Conservation (phyloP, 2,888 invertebrate species). For the Tachina lurida region DNA sequence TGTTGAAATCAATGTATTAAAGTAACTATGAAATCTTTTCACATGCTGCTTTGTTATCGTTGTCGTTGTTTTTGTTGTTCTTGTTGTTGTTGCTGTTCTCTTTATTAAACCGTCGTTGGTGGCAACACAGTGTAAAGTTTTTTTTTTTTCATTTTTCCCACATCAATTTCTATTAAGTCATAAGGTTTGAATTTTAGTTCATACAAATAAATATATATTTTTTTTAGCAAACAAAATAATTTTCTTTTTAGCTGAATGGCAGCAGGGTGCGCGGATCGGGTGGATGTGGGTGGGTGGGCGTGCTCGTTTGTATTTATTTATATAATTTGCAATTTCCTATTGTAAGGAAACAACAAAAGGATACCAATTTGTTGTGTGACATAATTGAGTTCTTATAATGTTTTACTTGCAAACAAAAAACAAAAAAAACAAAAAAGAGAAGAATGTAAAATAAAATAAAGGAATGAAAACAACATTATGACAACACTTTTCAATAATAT, state of each 20-base stretch:
- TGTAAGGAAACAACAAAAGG: slow-evolving; percentile 68
- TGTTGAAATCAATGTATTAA: slow-evolving; percentile 50
- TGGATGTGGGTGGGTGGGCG: neutral
- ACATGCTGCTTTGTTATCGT: slow-evolving; percentile 43
- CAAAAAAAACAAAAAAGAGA: slow-evolving; percentile 1
- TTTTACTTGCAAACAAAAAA: slow-evolving; percentile 37
- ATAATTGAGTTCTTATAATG: slow-evolving; percentile 72
- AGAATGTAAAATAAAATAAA: neutral
- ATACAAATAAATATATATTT: neutral
- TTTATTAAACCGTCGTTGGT: slow-evolving; percentile 55
- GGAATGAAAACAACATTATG: slow-evolving; percentile 39
- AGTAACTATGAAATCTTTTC: slow-evolving; percentile 52
- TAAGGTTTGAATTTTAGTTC: slow-evolving; percentile 24
- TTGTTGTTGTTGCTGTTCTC: slow-evolving; percentile 11
- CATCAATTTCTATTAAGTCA: slow-evolving; percentile 20
- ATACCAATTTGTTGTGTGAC: slow-evolving; percentile 68
- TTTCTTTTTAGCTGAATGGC: neutral
- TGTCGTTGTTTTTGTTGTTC: neutral
- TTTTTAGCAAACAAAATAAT: slow-evolving; percentile 2
- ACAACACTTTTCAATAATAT: slow-evolving; percentile 26
- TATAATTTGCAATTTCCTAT: slow-evolving; percentile 70
- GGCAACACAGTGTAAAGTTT: slow-evolving; percentile 39
- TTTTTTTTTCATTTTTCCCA: slow-evolving; percentile 1
- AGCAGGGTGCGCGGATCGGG: neutral
- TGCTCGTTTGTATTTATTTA: slow-evolving; percentile 54